These are phyloP conservation scores for Hydroisotoma schaefferi DNA, from an alignment of 2,888 invertebrate genomes.

Conservation along the genomic window DNA sequence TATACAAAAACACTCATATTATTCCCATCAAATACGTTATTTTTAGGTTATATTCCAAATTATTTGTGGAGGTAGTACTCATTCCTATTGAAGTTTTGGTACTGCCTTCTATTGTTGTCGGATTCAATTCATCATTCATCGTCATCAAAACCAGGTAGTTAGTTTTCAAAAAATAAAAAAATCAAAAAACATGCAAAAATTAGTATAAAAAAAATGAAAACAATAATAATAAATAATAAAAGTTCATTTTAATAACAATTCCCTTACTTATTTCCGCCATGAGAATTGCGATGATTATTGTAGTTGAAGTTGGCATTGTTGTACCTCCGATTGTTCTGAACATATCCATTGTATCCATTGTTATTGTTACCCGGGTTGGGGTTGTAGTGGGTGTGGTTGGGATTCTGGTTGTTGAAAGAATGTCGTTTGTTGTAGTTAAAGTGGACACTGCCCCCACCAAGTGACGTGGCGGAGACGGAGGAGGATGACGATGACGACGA, in stretches of 20 bases:
- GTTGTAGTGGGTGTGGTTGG: slow-evolving; percentile 1
- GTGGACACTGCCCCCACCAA: neutral
- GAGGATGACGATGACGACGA: too few relatives aligned
- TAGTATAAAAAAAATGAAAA: slow-evolving; percentile 1
- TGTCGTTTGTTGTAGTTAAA: neutral
- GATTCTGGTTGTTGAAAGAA: neutral
- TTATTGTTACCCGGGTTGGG: neutral
- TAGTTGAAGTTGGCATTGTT: slow-evolving; percentile 15
- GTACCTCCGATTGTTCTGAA: slow-evolving; percentile 22
- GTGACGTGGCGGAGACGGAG: too few relatives aligned
- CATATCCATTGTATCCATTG: slow-evolving; percentile 5
- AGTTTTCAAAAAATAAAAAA: neutral
- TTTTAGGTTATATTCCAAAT: too few relatives aligned
- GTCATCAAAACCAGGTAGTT: neutral
- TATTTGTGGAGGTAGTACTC: slow-evolving; percentile 32
- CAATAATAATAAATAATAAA: neutral
- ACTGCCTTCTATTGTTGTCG: slow-evolving; percentile 23
- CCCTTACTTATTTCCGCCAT: slow-evolving; percentile 36
- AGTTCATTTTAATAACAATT: neutral
- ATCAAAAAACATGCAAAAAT: neutral
- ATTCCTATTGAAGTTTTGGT: slow-evolving; percentile 30
- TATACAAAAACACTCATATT: too few relatives aligned
- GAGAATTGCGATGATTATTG: slow-evolving; percentile 13
- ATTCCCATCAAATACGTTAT: too few relatives aligned
- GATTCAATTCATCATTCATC: too few relatives aligned